Percentiles rank a stretch among this genome's conserved stretches.
phyloP scores from a whole-genome alignment of 2,113 vertebrate species.

The Macrotus californicus region DNA sequence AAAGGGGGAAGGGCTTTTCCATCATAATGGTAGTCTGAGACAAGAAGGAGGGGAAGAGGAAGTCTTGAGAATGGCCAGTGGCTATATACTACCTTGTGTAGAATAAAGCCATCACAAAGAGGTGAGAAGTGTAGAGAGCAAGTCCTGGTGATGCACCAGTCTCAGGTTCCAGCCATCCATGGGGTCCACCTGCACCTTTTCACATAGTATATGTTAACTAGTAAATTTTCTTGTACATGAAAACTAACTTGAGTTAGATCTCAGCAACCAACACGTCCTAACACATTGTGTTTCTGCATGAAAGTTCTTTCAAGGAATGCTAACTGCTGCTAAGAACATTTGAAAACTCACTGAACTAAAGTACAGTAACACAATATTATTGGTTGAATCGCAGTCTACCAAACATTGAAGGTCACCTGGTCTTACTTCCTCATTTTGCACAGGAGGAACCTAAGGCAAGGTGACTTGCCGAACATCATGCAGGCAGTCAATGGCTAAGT shows the following conservation, averaged over 20 bases:
- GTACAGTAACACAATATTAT: not conserved
- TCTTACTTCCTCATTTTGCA: constrained; percentile 11
- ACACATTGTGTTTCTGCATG: not conserved
- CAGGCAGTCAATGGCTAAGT: not conserved
- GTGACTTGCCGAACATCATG: not conserved
- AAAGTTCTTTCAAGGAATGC: constrained; percentile 20
- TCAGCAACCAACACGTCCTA: not conserved
- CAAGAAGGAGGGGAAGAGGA: not conserved
- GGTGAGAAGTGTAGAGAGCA: not conserved
- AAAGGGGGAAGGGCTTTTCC: not conserved
- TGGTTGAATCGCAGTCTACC: not conserved
- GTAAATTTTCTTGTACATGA: not conserved
- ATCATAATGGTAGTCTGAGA: not conserved
- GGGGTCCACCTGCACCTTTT: not conserved
- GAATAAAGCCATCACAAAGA: not conserved
- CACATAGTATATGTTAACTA: not conserved
- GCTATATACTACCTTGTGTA: not conserved
- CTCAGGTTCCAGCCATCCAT: not conserved
- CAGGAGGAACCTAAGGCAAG: constrained; percentile 21
- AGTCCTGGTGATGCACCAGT: not conserved
- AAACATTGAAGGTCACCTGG: not conserved
- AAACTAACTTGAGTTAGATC: not conserved
- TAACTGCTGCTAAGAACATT: not conserved
- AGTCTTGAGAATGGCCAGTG: not conserved
- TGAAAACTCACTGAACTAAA: constrained; percentile 16